Base-by-base conservation (phyloP, 2,888 invertebrate genomes). In the Allygus modestus region DNA sequence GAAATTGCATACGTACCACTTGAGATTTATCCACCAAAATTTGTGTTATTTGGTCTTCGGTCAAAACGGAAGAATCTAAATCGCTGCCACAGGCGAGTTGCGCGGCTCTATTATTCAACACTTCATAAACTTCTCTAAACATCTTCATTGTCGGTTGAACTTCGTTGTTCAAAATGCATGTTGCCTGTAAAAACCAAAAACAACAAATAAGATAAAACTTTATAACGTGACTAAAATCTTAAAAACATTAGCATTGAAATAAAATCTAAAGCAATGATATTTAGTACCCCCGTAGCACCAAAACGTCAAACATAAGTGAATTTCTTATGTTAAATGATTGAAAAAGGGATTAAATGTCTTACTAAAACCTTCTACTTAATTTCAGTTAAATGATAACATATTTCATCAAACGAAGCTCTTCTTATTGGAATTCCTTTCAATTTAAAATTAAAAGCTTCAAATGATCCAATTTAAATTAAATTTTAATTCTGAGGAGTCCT, bases 151-250 rank as follows among this genome's bases (percentile, higher is more conserved):
- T 71, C 23, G 33, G 17, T 37, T 73, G 51, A 20, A 73, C 28
- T 54, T 84, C 84, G 41, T 12, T 69, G 65, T 54, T 71, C 20
- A 84, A 26, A 26, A 84, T 51, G 46, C 84, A 84, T 17, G 26
- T 75, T 2, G 75, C 54, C 83, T 83, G 61, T 31, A 58, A 58
- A 31, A 73, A 73, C 17, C 9, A 20, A 41, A 31, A 69, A 31
- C 2, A 9, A 61, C 1, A 61, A 28, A 28, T 11, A 23, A 7
- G 20, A 61, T 23, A 5, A 61, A 23, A 4, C 37, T 46, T 7
- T 17, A 46, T 46, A 46, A 46, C 2, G 4, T 37, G 37, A 37
- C n/a, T n/a, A n/a, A n/a, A n/a, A n/a, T n/a, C n/a, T n/a, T n/a
- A n/a, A n/a, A n/a, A n/a, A 46, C 46, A 9, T 46, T 54, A 54